A percentile compares a stretch with the other conserved stretches of the same genome.
Conservation (phyloP, 2,888 invertebrate species). For the Himalopsyche tibetana region DNA sequence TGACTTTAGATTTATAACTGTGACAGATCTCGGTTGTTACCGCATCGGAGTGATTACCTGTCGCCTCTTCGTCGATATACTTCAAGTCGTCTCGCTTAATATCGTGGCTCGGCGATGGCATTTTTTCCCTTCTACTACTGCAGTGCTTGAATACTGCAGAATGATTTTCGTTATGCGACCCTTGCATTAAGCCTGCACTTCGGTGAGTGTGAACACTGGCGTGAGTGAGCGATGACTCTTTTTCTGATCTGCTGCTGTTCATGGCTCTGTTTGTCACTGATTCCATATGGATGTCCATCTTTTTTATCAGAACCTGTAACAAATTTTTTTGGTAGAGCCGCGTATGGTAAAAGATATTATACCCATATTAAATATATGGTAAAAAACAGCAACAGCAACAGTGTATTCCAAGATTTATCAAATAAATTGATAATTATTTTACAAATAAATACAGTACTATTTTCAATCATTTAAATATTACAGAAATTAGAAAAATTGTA, state of each 20-base stretch:
- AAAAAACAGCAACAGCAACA: too few species aligned
- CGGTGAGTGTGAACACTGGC: slow-evolving; percentile 61
- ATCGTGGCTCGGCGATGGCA: slow-evolving; percentile 65
- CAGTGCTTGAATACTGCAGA: slow-evolving; percentile 62
- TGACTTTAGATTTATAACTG: slow-evolving; percentile 76
- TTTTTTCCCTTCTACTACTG: slow-evolving; percentile 66
- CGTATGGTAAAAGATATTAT: too few species aligned
- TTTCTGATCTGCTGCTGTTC: slow-evolving; percentile 67
- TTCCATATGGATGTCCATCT: slow-evolving; percentile 74
- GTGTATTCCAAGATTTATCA: not conserved
- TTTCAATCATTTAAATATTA: too few species aligned
- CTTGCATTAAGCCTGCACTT: slow-evolving; percentile 50
- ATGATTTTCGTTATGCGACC: slow-evolving; percentile 57
- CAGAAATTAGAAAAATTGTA: too few species aligned
- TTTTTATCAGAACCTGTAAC: slow-evolving; percentile 74
- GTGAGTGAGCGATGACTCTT: slow-evolving; percentile 57
- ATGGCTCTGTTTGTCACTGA: slow-evolving; percentile 72
- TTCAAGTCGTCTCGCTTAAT: slow-evolving; percentile 79
- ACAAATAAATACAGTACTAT: not conserved
- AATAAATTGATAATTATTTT: not conserved
- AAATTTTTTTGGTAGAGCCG: not conserved
- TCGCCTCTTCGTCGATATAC: slow-evolving; percentile 84
- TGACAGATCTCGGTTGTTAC: slow-evolving; percentile 69
- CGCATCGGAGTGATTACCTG: slow-evolving; percentile 69
- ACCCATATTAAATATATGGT: too few species aligned